Conservation (phyloP, 2,888 invertebrate genomes). For the Tiphia femorata region DNA sequence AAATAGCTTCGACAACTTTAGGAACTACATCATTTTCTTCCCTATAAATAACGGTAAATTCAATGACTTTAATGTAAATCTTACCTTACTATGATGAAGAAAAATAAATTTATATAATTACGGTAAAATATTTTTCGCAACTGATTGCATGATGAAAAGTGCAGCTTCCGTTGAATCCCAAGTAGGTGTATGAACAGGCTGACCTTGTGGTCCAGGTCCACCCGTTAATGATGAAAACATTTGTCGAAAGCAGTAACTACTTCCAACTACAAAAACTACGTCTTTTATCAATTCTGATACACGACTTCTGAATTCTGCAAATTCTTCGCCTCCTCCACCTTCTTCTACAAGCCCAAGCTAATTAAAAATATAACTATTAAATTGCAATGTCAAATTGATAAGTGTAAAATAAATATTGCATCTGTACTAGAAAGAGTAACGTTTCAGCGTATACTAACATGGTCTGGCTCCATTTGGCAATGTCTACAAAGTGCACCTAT, state of each 20-base stretch:
- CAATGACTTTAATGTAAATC: too few relatives aligned
- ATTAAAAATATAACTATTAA: constrained; percentile 13
- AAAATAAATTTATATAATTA: constrained; percentile 67
- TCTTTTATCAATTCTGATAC: constrained; percentile 96
- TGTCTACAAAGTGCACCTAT: constrained; percentile 91
- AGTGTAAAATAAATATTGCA: background rate
- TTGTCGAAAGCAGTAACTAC: constrained; percentile 90
- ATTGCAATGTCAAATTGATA: background rate
- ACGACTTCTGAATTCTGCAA: constrained; percentile 85
- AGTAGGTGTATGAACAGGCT: constrained; percentile 75
- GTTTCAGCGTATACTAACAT: constrained; percentile 72
- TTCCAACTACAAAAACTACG: constrained; percentile 96
- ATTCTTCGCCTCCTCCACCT: constrained; percentile 74
- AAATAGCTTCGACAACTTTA: constrained; percentile 91
- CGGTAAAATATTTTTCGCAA: constrained; percentile 95
- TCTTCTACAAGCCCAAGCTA: constrained; percentile 65
- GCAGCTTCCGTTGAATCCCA: constrained; percentile 97
- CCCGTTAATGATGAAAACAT: constrained; percentile 82
- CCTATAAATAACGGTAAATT: constrained; percentile 71
- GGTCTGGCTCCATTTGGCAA: constrained; percentile 96
- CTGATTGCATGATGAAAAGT: constrained; percentile 94
- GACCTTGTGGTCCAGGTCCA: constrained; percentile 53
- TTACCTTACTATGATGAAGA: background rate
- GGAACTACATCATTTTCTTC: constrained; percentile 94
- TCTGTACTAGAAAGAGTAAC: background rate